Base-by-base conservation (phyloP, 2,888 invertebrate species). In the Spodoptera littoralis region DNA sequence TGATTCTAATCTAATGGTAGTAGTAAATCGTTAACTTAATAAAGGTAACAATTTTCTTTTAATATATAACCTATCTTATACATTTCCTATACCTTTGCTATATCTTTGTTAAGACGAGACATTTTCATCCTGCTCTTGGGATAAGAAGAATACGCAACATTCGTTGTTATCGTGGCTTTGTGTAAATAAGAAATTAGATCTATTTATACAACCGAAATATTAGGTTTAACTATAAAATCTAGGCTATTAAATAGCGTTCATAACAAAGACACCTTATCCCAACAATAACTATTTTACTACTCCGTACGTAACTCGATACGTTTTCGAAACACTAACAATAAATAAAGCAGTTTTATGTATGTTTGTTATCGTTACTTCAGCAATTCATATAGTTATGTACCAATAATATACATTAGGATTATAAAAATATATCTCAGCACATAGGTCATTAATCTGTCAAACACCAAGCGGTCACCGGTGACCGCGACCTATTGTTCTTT, bases 321-420 rank as follows among this genome's bases (percentile, higher is more conserved):
- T 56, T 75, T 59, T 57, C 53, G 24, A 62, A 36, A 30, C n/a
- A 49, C 46, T 49, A 41, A 41, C 57, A 62, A 36, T 77, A 73
- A 77, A 76, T 70, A 70, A 76, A 49, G 18, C 50, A 27, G 61
- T 64, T 77, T 77, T 65, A 75, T 67, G 73, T 58, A 8, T 24
- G 41, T 47, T 27, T 49, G 55, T 62, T 60, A 71, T 59, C 18
- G 42, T 36, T 46, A 53, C 41, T 11, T 18, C 24, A 43, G 65
- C 74, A 72, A 76, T 70, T 80, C 70, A 54, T 55, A 55, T 53
- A 57, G 54, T 65, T 60, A 47, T 11, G 43, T 54, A 24, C 11
- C 50, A 52, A 68, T 64, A 77, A 66, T 71, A 73, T 62, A 76
- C 65, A 50, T 53, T 11, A 72, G 61, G 57, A 69, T 63, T 56